Evolutionary conservation across 2,113 vertebrate genomes (phyloP), one percentile per base, ranked within the genome.

Genomic region (Tupaia tana): DNA sequence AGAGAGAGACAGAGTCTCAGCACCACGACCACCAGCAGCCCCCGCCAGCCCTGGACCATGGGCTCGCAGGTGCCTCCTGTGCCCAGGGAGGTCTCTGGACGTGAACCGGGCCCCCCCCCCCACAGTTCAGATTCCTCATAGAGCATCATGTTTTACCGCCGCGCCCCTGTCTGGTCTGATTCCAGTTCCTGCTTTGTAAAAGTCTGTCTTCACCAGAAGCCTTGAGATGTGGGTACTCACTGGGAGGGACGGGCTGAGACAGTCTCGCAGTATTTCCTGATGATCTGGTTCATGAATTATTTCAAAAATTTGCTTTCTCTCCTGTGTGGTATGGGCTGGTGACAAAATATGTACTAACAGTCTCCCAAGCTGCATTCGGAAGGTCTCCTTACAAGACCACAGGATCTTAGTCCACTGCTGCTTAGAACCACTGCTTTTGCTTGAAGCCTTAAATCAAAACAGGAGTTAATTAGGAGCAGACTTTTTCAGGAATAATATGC

Each of bases 361-460:
- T 74, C 99, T 99, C 11, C 99, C 99, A 18, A 99, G 99, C 61
- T 99, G 99, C 0, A 99, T 98, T 85, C 99, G 98, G 95, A 99
- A 99, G 0, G 99, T 99, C 90, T 99, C 99, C 31, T 99, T 99
- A 94, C 99, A 99, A 1, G 99, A 99, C 98, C 99, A 99, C 0
- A 99, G 97, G 96, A 99, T 99, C 94, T 99, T 98, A 66, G 96
- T 98, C 99, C 99, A 99, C 96, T 99, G 99, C 66, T 99, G 99
- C 63, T 98, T 99, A 0, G 99, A 98, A 13, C 98, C 94, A 77
- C 96, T 98, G 19, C 98, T 98, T 93, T 99, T 99, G 94, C 98
- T 98, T 6, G 98, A 93, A 77, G 94, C 85, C 98, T 99, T 96
- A 74, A 86, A 27, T 82, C 31, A 29, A 84, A 79, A 56, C 0